Evolutionary conservation across 2,888 invertebrate genomes (phyloP), one percentile per base, ranked within the genome.

Genomic region (Amblyjoppa proteus): DNA sequence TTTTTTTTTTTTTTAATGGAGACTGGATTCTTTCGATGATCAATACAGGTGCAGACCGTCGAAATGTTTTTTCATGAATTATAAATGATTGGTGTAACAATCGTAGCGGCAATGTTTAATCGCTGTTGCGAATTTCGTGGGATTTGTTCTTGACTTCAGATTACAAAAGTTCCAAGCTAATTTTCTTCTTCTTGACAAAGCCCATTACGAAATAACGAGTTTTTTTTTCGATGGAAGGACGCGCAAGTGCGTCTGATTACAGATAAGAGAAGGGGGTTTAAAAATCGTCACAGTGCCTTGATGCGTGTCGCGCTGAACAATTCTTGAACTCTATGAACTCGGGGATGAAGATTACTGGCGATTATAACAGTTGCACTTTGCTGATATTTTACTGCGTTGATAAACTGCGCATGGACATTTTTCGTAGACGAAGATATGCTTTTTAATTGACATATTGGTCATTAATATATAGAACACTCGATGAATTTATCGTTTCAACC

Each of bases 401-500:
- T 3, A 45, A 45, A 45, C 16, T 45, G 45, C 16, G 16, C 16
- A 45, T 16, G 45, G 4, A 45, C 45, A 3, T 45, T 3, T 45
- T 45, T 16, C 16, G 16, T 45, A 45, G 16, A 16, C 45, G 4
- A 0, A 3, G 45, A 45, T 45, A 3, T 45, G 3, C 4, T 25
- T 25, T 28, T 58, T 3, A 25, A 58, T 53, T 16, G 0, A 58
- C 2, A 11, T 9, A 58, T 11, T 4, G 56, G 11, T 20, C 2
- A 25, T 56, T 58, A 11, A 2, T 20, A 56, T 53, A 20, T 58
- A 0, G 56, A 11, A 20, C 28, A 28, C 51, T 77, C 71, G 71
- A 34, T 71, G 45, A 5, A 53, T 51, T 69, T 41, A 28, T 61
- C 58, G 41, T 74, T 53, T 61, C 78, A 71, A 69, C 45, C 16